Base-by-base conservation (phyloP, 1,140 invertebrate species). In the Drosophila pruinosa region DNA sequence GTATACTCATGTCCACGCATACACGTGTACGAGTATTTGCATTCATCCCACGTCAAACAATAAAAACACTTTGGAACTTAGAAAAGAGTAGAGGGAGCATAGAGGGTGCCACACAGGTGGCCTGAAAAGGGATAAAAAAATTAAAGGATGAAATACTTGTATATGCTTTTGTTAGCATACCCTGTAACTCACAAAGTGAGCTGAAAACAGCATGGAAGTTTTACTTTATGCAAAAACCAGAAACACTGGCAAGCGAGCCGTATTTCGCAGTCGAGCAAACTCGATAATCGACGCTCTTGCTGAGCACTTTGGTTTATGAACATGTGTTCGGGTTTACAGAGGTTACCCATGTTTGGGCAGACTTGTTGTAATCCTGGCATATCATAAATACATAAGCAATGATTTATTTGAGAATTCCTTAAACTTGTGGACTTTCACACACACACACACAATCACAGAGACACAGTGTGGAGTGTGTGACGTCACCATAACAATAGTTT, bases 51-150 rank as follows among this genome's bases (percentile, higher is more conserved):
- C 50, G 67, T 45, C 21, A 59, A 68, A 43, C 34, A 41, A 50
- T 24, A 52, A 59, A 57, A 41, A 50, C 41, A 45, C 12, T 47
- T 57, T 43, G 14, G 28, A 69, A 69, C 65, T 69, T 68, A 7
- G 6, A 31, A 31, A 2, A 31, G 28, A n/a, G 28, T 10, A 64
- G 41, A 8, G 3, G 41, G 0, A 21, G 19, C 14, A 5, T 0
- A 5, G 38, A 39, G 8, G 10, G n/a, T 10, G 28, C 28, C 28
- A 31, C 28, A 31, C 28, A 31, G 28, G 28, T 31, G 28, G n/a
- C n/a, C 2, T 31, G 2, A 7, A 39, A 39, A 39, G 36, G 36
- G 36, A 15, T 39, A 31, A 10, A 31, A 10, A 31, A 31, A 31
- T n/a, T n/a, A n/a, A 31, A 7, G 28, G 6, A 10, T 2, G 10